Evolutionary conservation across 2,888 invertebrate species (phyloP).

Genomic region (Oeneis ivallda): DNA sequence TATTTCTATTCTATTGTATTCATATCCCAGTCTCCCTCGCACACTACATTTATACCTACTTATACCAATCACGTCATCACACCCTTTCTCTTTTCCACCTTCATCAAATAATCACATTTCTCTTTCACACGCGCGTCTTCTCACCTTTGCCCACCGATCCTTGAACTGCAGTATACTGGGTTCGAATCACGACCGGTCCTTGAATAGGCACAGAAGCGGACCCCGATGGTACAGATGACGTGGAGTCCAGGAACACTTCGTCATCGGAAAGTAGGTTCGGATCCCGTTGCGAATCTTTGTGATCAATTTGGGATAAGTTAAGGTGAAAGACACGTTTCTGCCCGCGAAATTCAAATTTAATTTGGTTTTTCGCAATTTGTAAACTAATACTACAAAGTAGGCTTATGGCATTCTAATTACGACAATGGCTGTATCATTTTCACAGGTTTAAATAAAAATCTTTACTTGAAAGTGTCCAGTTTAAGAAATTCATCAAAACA

Average conservation of each 20-base stretch:
- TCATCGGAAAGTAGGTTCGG: slow-evolving; percentile 65
- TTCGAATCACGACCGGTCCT: slow-evolving; percentile 44
- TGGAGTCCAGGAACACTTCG: slow-evolving; percentile 68
- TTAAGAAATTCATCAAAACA: too few species aligned
- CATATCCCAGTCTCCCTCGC: neutral
- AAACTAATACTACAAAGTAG: too few species aligned
- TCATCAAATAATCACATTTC: neutral
- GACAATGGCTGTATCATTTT: too few species aligned
- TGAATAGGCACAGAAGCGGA: slow-evolving; percentile 46
- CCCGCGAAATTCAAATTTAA: too few species aligned
- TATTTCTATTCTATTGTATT: too few species aligned
- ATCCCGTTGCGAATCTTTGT: slow-evolving; percentile 47
- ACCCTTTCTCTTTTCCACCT: neutral
- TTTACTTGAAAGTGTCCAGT: too few species aligned
- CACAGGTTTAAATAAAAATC: too few species aligned
- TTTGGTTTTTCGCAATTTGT: too few species aligned
- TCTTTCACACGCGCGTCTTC: slow-evolving; percentile 11
- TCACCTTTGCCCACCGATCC: slow-evolving; percentile 38
- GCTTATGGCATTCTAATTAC: too few species aligned
- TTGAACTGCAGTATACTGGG: slow-evolving; percentile 47
- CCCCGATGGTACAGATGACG: slow-evolving; percentile 56
- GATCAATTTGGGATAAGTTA: neutral
- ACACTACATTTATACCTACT: neutral
- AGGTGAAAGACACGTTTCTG: too few species aligned
- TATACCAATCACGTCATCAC: neutral